These are phyloP conservation scores for Dicycla oo DNA, from an alignment of 2,888 invertebrate genomes.

Conservation along the genomic window DNA sequence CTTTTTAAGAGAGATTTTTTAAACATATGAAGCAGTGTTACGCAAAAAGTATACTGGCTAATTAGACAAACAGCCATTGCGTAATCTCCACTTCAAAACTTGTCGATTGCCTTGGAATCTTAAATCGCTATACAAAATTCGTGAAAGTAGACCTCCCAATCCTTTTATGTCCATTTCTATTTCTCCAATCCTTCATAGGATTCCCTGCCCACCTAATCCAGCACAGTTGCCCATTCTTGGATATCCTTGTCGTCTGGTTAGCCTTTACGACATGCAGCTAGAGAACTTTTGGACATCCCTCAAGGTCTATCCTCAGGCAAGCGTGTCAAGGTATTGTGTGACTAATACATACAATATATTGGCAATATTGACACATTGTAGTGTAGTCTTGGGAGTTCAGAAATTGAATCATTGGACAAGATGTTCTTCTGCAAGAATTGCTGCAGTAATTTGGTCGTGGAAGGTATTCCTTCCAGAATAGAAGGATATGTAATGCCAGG, in stretches of 20 bases:
- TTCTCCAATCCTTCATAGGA: not conserved
- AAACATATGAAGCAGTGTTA: too few species aligned
- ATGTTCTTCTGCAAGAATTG: not conserved
- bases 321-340: slow-evolving; percentile 38
- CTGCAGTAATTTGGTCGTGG: not conserved
- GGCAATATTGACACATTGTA: slow-evolving; percentile 8
- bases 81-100: not conserved
- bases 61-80: not conserved
- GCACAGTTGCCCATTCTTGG: slow-evolving; percentile 7
- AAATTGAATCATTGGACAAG: not conserved
- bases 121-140: slow-evolving; percentile 2
- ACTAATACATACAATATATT: slow-evolving; percentile 22
- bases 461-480: too few species aligned
- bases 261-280: slow-evolving; percentile 16
- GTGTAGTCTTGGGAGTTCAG: not conserved
- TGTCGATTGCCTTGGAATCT: not conserved
- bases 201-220: not conserved
- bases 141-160: not conserved
- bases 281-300: slow-evolving; percentile 29
- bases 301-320: slow-evolving; percentile 23
- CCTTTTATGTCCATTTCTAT: slow-evolving; percentile 17
- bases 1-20: too few species aligned
- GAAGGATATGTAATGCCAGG: too few species aligned
- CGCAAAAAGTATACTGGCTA: too few species aligned
- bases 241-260: slow-evolving; percentile 22